Percentiles rank a stretch among this genome's conserved stretches.
phyloP scores from a whole-genome alignment of 2,888 invertebrate species.

The Tuta absoluta region DNA sequence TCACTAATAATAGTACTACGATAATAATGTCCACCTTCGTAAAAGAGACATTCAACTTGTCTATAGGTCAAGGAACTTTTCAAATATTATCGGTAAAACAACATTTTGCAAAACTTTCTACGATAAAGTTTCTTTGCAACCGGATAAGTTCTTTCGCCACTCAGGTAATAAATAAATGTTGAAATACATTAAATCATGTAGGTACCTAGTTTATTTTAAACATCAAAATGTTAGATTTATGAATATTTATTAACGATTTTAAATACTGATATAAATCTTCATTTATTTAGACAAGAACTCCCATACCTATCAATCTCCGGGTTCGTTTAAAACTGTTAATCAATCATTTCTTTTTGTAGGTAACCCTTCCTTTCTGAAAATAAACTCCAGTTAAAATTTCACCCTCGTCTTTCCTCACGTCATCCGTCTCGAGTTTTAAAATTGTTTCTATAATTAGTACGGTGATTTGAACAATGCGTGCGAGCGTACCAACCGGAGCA shows the following conservation, averaged over 20 bases:
- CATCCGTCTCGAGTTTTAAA: constrained; percentile 58
- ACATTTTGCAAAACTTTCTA: background rate
- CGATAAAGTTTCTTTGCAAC: background rate
- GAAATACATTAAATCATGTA: background rate
- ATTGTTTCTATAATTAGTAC: constrained; percentile 66
- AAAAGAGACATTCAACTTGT: background rate
- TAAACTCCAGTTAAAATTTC: constrained; percentile 28
- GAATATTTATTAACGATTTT: constrained; percentile 27
- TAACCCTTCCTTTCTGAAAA: constrained; percentile 38
- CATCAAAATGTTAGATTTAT: constrained; percentile 7
- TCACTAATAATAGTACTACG: too few relatives aligned
- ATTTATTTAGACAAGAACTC: constrained; percentile 22
- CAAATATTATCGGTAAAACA: background rate
- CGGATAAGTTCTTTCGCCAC: background rate
- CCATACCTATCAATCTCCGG: constrained; percentile 42
- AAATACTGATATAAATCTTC: constrained; percentile 17
- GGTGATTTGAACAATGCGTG: constrained; percentile 29
- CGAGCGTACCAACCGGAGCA: constrained; percentile 57
- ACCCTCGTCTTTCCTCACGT: constrained; percentile 62
- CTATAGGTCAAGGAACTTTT: background rate
- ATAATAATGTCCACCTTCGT: too few relatives aligned
- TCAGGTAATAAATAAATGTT: background rate
- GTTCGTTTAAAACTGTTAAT: constrained; percentile 41
- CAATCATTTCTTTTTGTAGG: constrained; percentile 46
- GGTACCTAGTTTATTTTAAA: background rate